Evolutionary conservation across 2,113 vertebrate species (phyloP).

Genomic region (Gorsachius goisagi): DNA sequence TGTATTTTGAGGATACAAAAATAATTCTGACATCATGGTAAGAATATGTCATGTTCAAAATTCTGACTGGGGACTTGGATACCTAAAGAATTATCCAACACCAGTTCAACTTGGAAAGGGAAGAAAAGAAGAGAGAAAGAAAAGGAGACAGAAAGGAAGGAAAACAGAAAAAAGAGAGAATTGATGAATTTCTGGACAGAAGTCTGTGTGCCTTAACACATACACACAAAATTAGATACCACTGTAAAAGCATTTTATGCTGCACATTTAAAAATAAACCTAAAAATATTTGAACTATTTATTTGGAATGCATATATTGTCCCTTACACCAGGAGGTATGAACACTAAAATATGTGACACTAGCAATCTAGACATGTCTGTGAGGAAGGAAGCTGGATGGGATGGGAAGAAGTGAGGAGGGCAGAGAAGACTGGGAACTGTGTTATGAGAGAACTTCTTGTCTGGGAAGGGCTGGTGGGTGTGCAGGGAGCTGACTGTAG

Average conservation of each 20-base stretch:
- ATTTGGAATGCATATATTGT: background rate
- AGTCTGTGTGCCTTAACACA: background rate
- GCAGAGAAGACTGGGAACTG: background rate
- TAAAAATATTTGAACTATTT: background rate
- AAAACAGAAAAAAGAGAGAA: background rate
- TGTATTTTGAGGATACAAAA: background rate
- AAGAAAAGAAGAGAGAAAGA: background rate
- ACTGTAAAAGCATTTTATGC: background rate
- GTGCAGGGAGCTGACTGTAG: background rate
- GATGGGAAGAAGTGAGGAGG: background rate
- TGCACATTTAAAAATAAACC: background rate
- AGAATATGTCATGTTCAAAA: background rate
- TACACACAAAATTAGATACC: background rate
- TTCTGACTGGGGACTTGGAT: background rate
- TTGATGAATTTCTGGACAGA: background rate
- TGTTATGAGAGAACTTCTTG: background rate
- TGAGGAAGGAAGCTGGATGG: background rate
- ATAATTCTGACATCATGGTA: background rate
- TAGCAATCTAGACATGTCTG: background rate
- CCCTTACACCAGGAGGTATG: background rate
- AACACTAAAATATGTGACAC: background rate
- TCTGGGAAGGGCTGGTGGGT: fast-evolving
- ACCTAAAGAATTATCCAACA: background rate
- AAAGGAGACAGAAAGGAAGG: background rate
- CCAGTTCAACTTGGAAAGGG: background rate